These are phyloP conservation scores for Philypnodon macrostomus DNA, from an alignment of 2,797 vertebrate genomes.

Conservation along the genomic window DNA sequence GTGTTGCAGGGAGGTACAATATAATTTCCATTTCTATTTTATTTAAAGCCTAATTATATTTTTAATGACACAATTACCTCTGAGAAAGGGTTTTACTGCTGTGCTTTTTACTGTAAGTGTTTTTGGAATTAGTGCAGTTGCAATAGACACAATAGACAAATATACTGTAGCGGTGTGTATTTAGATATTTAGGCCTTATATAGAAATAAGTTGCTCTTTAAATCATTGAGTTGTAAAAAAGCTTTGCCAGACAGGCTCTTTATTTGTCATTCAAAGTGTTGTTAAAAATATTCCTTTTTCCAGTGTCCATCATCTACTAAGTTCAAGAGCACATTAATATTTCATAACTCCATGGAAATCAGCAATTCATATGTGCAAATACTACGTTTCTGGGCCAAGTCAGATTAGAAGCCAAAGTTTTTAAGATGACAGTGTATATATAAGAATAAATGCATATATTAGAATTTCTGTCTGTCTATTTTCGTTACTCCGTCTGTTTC, in stretches of 20 bases:
- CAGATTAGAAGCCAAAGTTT: not conserved
- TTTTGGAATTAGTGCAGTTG: too few relatives aligned
- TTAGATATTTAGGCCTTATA: conserved; percentile 23
- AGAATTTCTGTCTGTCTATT: too few relatives aligned
- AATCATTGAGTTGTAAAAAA: conserved; percentile 30
- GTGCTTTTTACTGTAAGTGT: too few relatives aligned
- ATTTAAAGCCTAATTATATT: too few relatives aligned
- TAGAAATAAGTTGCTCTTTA: not conserved
- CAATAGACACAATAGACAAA: too few relatives aligned
- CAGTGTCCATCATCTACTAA: conserved; percentile 18
- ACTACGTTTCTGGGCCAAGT: not conserved
- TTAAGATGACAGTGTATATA: conserved; percentile 1
- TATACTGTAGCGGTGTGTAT: too few relatives aligned
- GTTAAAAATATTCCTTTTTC: conserved; percentile 35
- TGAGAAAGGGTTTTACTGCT: too few relatives aligned
- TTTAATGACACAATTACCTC: too few relatives aligned
- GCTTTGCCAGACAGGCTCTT: conserved; percentile 28
- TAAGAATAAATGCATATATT: too few relatives aligned
- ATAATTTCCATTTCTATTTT: too few relatives aligned
- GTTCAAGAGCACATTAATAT: conserved; percentile 34
- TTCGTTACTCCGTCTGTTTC: too few relatives aligned
- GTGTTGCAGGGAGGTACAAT: too few relatives aligned
- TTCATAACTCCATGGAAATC: conserved; percentile 24
- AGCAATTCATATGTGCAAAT: not conserved
- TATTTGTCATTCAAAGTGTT: conserved; percentile 32